Evolutionary conservation across 2,113 vertebrate genomes (phyloP).

Genomic region (Muntiacus muntjak): DNA sequence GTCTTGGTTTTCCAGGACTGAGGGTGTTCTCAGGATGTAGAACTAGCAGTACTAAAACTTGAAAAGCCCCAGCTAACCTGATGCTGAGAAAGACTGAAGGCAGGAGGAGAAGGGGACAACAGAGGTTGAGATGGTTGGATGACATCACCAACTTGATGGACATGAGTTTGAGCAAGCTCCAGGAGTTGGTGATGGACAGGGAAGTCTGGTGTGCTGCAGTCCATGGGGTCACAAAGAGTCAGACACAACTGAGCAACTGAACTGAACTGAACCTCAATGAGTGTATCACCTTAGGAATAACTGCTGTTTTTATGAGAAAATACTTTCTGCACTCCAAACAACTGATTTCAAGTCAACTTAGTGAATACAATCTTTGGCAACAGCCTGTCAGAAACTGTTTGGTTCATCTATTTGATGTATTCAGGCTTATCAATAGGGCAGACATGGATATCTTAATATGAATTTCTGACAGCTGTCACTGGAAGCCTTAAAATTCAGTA

Average conservation of each 20-base stretch:
- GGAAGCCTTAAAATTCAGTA: neutral
- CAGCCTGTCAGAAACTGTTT: neutral
- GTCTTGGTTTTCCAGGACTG: neutral
- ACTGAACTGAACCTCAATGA: neutral
- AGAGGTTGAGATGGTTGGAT: neutral
- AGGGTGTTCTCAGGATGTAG: neutral
- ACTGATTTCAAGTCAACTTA: neutral
- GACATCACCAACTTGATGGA: neutral
- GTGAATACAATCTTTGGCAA: neutral
- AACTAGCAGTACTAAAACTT: neutral
- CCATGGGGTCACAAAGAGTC: fast-evolving
- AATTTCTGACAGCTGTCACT: neutral
- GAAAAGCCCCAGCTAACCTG: neutral
- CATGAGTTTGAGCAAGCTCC: neutral
- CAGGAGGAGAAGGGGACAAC: neutral
- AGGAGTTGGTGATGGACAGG: neutral
- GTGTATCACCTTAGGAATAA: neutral
- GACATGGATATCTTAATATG: neutral
- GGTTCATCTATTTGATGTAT: neutral
- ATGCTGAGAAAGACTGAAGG: neutral
- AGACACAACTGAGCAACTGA: neutral
- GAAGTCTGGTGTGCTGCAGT: neutral
- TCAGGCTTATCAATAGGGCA: neutral
- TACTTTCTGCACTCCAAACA: neutral
- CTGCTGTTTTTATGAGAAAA: neutral